phyloP scores from a whole-genome alignment of 2,888 invertebrate species.

The Calameuta idolon region DNA sequence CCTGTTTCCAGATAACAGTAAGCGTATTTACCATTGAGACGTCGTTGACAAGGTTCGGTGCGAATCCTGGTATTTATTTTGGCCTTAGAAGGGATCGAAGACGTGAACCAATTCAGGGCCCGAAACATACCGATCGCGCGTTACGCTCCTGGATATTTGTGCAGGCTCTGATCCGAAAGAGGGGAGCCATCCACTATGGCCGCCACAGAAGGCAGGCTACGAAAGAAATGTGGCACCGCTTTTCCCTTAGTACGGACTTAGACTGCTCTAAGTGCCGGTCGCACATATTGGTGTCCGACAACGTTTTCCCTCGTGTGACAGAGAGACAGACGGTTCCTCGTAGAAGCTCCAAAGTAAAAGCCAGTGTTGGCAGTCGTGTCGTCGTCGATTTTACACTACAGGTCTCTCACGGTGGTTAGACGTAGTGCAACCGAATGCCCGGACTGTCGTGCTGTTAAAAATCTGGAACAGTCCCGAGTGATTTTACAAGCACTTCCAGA shows the following conservation, averaged over 20 bases:
- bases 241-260: conserved; percentile 62
- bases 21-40: not conserved
- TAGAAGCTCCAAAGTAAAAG: not conserved
- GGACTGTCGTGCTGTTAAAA: conserved; percentile 3
- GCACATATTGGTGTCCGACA: conserved; percentile 52
- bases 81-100: not conserved
- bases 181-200: conserved; percentile 60
- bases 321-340: conserved; percentile 67
- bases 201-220: conserved; percentile 60
- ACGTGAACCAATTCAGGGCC: not conserved
- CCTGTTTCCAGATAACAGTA: not conserved
- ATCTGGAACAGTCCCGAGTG: not conserved
- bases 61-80: not conserved
- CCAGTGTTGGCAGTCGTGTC: not conserved
- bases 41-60: not conserved
- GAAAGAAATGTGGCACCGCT: conserved; percentile 62
- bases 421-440: conserved; percentile 35
- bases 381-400: not conserved
- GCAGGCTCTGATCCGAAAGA: conserved; percentile 40
- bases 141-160: conserved; percentile 52
- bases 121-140: not conserved
- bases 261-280: conserved; percentile 61
- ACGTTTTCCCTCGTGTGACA: conserved; percentile 61
- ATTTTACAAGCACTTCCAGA: not conserved
- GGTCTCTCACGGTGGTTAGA: not conserved